phyloP scores from a whole-genome alignment of 1,140 invertebrate species.

The Pogonus chalceus region DNA sequence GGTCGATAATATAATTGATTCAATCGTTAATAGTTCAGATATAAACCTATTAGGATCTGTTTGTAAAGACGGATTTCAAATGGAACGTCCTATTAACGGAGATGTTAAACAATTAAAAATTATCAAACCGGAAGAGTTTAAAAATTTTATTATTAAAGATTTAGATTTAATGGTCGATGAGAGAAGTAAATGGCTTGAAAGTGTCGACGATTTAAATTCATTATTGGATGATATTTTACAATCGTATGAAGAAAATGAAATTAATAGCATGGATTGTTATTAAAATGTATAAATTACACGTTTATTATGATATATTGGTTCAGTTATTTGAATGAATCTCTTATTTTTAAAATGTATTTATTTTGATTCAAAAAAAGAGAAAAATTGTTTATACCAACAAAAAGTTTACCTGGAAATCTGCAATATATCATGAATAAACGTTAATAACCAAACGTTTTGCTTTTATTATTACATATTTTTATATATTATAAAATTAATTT shows the following conservation, averaged over 20 bases:
- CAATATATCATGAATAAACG: too few species aligned
- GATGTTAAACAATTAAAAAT: constrained; percentile 32
- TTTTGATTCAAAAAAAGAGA: too few species aligned
- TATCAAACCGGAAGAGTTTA: constrained; percentile 45
- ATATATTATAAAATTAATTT: too few species aligned
- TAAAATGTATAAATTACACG: too few species aligned
- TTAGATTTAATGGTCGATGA: constrained; percentile 42
- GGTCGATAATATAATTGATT: constrained; percentile 37
- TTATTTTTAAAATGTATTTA: too few species aligned
- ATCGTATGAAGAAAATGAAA: constrained; percentile 38
- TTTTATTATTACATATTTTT: too few species aligned
- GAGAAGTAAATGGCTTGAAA: constrained; percentile 46
- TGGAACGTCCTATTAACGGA: constrained; percentile 21
- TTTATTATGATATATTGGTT: too few species aligned
- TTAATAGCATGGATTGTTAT: constrained; percentile 56
- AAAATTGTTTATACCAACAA: too few species aligned
- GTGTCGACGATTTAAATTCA: constrained; percentile 47
- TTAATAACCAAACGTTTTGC: too few species aligned
- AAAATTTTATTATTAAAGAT: constrained; percentile 43
- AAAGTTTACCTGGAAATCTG: too few species aligned
- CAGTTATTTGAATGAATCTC: too few species aligned
- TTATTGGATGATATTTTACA: constrained; percentile 55
- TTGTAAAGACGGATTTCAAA: constrained; percentile 20
- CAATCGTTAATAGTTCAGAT: constrained; percentile 45
- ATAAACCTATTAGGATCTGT: constrained; percentile 45